Base-by-base conservation (phyloP, 2,113 vertebrate species). In the Thalassarche chlororhynchos region DNA sequence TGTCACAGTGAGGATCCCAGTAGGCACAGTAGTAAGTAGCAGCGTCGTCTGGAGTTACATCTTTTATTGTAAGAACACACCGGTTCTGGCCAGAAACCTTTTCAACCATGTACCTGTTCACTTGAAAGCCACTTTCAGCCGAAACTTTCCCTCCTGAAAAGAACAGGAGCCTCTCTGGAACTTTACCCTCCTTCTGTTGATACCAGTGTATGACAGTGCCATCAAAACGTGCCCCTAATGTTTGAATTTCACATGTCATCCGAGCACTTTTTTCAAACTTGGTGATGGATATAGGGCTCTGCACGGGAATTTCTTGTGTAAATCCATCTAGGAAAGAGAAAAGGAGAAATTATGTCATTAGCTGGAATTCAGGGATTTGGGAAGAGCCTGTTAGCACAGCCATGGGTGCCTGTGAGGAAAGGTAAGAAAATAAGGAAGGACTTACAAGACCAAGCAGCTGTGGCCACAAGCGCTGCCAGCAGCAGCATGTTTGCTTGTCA, bases 1-100 rank as follows among this genome's bases (percentile, higher is more conserved):
- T 54, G 19, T 16, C 46, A 85, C 2, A 0, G 93, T 76, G 90
- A 65, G 71, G 8, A 2, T 76, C 57, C 93, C 93, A 95, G 69
- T 76, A 89, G 70, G 93, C 90, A 3, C 93, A 95, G 23, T 92
- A 92, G 68, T 95, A 95, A 6, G 68, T 95, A 46, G 69, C 80
- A 64, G 85, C 0, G 1, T 95, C 85, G 0, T 82, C 69, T 25
- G 76, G 62, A 32, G 14, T 38, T 3, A 92, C 8, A 8, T 77
- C 52, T 34, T 44, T 76, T 64, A 92, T 92, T 16, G 51, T 82
- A 34, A 95, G 40, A 54, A 75, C 11, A 26, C 18, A 80, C 2
- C 7, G 31, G 0, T 36, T 64, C 69, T 54, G 36, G 16, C 7
- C 3, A 40, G 66, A 15, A 75, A 65, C 9, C 0, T n/a, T 74